Percentiles rank a stretch among this genome's conserved stretches.
These are phyloP conservation scores for Ceratitis capitata DNA, from an alignment of 1,140 invertebrate species.

Conservation along the genomic window DNA sequence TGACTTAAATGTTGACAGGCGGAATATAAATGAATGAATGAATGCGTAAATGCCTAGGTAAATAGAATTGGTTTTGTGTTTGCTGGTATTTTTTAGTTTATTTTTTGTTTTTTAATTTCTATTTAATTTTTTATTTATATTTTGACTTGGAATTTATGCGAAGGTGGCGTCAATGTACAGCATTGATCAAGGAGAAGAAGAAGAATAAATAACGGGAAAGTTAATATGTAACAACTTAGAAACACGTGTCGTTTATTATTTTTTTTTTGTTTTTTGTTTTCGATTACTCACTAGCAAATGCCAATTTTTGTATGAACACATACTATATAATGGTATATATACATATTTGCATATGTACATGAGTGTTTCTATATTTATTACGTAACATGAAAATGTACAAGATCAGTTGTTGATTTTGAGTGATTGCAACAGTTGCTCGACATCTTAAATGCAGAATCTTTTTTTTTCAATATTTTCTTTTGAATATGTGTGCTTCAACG, in stretches of 20 bases:
- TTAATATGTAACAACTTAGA: not conserved
- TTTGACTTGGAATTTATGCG: not conserved
- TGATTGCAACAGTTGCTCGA: not conserved
- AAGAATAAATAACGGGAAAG: not conserved
- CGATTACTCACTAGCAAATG: not conserved
- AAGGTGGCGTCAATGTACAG: slow-evolving; percentile 3
- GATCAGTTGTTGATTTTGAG: not conserved
- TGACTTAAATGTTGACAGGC: not conserved
- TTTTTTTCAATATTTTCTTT: too few relatives aligned
- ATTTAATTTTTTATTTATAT: not conserved
- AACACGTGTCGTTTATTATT: not conserved
- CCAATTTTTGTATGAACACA: too few relatives aligned
- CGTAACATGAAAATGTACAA: not conserved
- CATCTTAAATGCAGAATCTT: too few relatives aligned
- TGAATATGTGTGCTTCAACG: too few relatives aligned
- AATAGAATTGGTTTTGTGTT: not conserved
- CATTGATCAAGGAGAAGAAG: not conserved
- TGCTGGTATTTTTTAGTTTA: not conserved
- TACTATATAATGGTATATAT: too few relatives aligned
- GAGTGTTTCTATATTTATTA: not conserved
- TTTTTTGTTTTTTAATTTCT: not conserved
- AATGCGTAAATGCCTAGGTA: not conserved
- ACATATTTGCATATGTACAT: too few relatives aligned
- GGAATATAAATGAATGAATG: not conserved
- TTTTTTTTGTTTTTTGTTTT: too few relatives aligned